A percentile compares a stretch with the other conserved stretches of the same genome.
Conservation (phyloP, 2,797 vertebrate genomes). For the Netta rufina region DNA sequence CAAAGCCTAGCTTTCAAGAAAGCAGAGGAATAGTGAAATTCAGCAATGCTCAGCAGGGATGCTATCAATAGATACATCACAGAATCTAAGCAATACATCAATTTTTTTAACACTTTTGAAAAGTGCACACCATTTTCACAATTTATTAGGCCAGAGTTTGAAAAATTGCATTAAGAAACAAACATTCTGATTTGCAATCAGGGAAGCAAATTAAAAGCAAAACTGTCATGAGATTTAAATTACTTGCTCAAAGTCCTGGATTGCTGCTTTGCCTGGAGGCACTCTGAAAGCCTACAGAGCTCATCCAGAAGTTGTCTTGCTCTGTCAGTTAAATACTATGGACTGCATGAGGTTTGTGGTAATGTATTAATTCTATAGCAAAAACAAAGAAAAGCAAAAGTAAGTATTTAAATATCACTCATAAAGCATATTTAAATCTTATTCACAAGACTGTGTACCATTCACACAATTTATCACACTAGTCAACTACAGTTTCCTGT, state of each 20-base stretch:
- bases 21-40: slow-evolving; percentile 17
- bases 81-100: not conserved
- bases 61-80: not conserved
- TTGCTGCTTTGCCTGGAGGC: not conserved
- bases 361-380: not conserved
- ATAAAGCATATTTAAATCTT: not conserved
- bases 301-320: not conserved
- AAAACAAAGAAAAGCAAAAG: not conserved
- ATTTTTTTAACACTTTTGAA: not conserved
- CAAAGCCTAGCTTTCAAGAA: slow-evolving; percentile 51
- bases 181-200: not conserved
- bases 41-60: not conserved
- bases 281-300: not conserved
- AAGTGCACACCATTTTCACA: not conserved
- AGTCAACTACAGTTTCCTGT: not conserved
- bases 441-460: not conserved
- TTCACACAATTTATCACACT: not conserved
- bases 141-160: not conserved
- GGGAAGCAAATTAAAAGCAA: not conserved
- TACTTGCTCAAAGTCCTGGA: not conserved
- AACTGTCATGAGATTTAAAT: not conserved
- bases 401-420: slow-evolving; percentile 36
- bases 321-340: not conserved
- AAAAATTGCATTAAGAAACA: not conserved
- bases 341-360: not conserved